Evolutionary conservation across 2,888 invertebrate species (phyloP), one percentile per base, ranked within the genome.

Genomic region (Phengaris arion): DNA sequence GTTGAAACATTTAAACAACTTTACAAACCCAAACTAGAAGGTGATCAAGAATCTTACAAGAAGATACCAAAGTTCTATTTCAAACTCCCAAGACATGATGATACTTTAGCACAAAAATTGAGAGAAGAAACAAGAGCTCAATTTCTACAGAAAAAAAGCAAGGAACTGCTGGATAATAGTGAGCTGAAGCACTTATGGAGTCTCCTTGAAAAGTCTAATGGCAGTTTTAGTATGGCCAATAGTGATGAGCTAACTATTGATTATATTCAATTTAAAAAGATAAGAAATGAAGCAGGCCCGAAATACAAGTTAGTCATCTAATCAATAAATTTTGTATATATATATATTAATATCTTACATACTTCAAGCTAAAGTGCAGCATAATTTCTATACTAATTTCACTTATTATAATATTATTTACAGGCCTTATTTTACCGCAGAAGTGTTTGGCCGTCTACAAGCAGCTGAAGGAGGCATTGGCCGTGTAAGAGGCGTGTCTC

Each of bases 51-150:
- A 75, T 94, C 94, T 0, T 95, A 94, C 81, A 94, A 94, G 80
- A 94, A 94, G 74, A 96, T 97, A 83, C 97, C 97, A 0, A 95
- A 95, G 85, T 97, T 97, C 86, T 97, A 96, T 84, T 96, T 95
- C 83, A 95, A 95, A 92, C 89, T 97, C 2, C 98, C 98, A 0
- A 95, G 95, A 74, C 95, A 96, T 74, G 96, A 96, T 81, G 97
- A 98, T 83, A 94, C 96, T 7, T 84, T 98, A 5, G 94, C 96
- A 1, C 96, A 97, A 84, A 97, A 98, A 87, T 88, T 98, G 68
- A 94, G 98, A 76, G 98, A 98, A 88, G 98, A 98, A 87, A 97
- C 98, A 0, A 94, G 98, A 83, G 97, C 98, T 2, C 95, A 97
- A 78, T 97, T 98, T 85, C 89, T 99, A 72, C 97, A 98, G 88